Percentiles rank a stretch among this genome's conserved stretches.
Conservation (phyloP, 2,888 invertebrate genomes). For the Thymelicus lineola region DNA sequence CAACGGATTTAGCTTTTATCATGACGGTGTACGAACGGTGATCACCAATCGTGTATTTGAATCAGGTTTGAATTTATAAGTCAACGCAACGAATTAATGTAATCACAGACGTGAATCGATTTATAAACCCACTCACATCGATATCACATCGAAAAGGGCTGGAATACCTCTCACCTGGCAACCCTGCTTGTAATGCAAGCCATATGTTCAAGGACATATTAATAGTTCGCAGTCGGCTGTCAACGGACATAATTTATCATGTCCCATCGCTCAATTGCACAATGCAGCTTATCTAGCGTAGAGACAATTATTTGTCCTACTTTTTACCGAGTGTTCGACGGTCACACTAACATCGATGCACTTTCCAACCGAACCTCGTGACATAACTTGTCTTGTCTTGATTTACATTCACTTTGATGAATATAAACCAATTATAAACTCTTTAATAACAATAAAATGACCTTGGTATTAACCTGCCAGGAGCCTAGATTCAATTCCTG, state of each 20-base stretch:
- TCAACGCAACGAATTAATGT: too few species aligned
- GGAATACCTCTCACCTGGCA: not conserved
- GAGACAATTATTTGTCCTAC: conserved; percentile 75
- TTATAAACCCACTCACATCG: too few species aligned
- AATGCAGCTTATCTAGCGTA: conserved; percentile 77
- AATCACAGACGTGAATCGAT: too few species aligned
- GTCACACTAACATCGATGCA: conserved; percentile 60
- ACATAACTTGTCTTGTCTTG: conserved; percentile 52
- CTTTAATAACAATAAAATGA: too few species aligned
- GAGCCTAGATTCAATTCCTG: too few species aligned
- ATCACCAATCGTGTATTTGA: too few species aligned
- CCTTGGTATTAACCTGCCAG: too few species aligned
- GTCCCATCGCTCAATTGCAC: conserved; percentile 73
- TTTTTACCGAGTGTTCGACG: conserved; percentile 54
- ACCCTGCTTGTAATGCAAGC: conserved; percentile 42
- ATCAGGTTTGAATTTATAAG: too few species aligned
- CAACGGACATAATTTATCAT: conserved; percentile 62
- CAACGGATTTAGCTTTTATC: too few species aligned
- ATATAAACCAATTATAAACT: too few species aligned
- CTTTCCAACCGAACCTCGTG: conserved; percentile 63
- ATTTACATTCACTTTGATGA: conserved; percentile 33
- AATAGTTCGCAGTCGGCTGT: conserved; percentile 69
- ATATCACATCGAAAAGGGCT: not conserved
- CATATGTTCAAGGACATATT: conserved; percentile 76
- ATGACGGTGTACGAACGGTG: too few species aligned